Percentiles rank a stretch among this genome's conserved stretches.
phyloP scores from a whole-genome alignment of 2,888 invertebrate genomes.

The Diarsia dahlii region DNA sequence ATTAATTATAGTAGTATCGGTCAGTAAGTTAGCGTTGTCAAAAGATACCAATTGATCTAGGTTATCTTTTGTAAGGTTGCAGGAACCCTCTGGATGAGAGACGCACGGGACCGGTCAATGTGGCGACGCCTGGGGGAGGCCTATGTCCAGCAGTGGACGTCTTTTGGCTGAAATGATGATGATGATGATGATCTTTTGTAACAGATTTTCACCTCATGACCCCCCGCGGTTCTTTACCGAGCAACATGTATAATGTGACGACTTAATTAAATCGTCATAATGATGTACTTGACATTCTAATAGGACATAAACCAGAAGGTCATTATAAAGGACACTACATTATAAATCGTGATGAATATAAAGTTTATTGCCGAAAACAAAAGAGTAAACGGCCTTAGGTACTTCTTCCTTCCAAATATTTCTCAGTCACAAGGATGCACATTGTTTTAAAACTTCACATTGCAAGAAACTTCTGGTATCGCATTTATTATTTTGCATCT shows the following conservation, averaged over 20 bases:
- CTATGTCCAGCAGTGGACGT: too few species aligned
- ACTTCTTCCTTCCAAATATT: not conserved
- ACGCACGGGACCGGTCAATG: too few species aligned
- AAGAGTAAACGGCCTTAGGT: slow-evolving; percentile 13
- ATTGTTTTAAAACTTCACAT: slow-evolving; percentile 35
- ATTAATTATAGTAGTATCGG: too few species aligned
- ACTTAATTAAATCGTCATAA: not conserved
- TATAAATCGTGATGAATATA: slow-evolving; percentile 15
- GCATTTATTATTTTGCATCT: not conserved
- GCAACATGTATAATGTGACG: too few species aligned
- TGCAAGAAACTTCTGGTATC: slow-evolving; percentile 25
- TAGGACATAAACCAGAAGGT: slow-evolving; percentile 21
- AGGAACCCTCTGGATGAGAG: too few species aligned
- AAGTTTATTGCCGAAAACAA: slow-evolving; percentile 36
- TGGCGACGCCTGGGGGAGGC: too few species aligned
- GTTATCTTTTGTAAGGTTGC: too few species aligned
- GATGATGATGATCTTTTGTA: too few species aligned
- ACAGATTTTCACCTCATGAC: too few species aligned
- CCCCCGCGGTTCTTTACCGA: not conserved
- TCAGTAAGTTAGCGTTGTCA: too few species aligned
- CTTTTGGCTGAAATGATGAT: too few species aligned
- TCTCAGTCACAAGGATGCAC: slow-evolving; percentile 28
- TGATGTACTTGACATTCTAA: slow-evolving; percentile 13
- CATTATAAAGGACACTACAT: slow-evolving; percentile 3
- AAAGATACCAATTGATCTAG: too few species aligned